Base-by-base conservation (phyloP, 2,888 invertebrate genomes). In the Chymomyza fuscimana region DNA sequence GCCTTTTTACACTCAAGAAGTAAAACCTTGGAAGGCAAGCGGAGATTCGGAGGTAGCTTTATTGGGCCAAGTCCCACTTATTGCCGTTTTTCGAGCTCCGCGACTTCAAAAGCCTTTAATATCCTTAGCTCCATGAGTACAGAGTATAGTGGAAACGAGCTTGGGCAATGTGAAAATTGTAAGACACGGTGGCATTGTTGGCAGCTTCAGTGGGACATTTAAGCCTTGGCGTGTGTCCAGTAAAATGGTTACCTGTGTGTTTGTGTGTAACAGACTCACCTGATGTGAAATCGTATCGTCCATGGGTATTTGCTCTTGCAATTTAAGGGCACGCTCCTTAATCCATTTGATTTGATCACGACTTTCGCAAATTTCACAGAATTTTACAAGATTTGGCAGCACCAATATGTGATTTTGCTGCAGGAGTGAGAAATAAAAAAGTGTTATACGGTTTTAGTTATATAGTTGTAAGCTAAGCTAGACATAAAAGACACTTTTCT, bases 231-330 rank as follows among this genome's bases (percentile, higher is more conserved):
- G 40, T 46, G 40, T 46, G 40, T 46, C 40, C 40, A 46, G 40
- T 3, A 7, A 10, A 10, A 46, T 12, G 12, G 40, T 46, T 12
- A 12, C 6, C 12, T 46, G 40, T 46, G 12, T 46, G 2, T 10
- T 4, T 40, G 40, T 46, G 40, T 10, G 40, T 46, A 0, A 54
- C 77, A 12, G 40, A 58, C 78, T 59, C 77, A 91, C 91, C 86
- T 96, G 95, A 92, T 94, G 94, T 32, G 96, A 92, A 69, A 96
- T 93, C 87, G 96, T 96, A 91, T 97, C 96, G 89, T 97, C 96
- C 67, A 93, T 92, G 16, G 94, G 93, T 88, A 96, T 95, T 70
- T 92, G 92, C 83, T 94, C 94, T 32, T 95, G 93, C 60, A 95
- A 89, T 77, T 95, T 95, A 78, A 95, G 90, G 83, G 95, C 94